Evolutionary conservation across 2,888 invertebrate genomes (phyloP).

Genomic region (Tetragonula carbonaria): DNA sequence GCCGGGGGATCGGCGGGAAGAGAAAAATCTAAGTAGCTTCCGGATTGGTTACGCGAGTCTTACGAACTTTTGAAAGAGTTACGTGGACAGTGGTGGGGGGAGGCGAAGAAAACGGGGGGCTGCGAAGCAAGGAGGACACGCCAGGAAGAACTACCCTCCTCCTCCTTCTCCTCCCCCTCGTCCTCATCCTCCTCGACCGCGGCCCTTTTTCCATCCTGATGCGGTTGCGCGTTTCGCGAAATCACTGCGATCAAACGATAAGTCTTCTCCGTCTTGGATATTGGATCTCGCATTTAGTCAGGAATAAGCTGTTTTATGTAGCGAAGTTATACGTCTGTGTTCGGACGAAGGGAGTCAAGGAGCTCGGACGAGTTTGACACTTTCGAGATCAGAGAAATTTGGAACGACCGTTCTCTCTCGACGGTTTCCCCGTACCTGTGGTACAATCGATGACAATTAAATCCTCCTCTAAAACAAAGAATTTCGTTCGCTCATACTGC

Average conservation of each 20-base stretch:
- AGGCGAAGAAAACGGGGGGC: conserved; percentile 45
- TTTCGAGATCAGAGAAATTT: no score
- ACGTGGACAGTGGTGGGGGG: conserved; percentile 57
- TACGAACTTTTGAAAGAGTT: conserved; percentile 70
- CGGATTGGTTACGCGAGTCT: conserved; percentile 76
- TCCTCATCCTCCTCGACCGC: conserved; percentile 16
- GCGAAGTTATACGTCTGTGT: no score
- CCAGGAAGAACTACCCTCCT: conserved; percentile 49
- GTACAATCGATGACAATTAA: no score
- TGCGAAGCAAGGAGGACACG: conserved; percentile 49
- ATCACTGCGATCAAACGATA: conserved; percentile 59
- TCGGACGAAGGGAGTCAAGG: background rate
- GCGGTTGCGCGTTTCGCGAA: conserved; percentile 64
- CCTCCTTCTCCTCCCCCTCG: no score
- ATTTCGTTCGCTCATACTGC: no score
- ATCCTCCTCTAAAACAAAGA: no score
- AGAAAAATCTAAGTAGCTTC: conserved; percentile 77
- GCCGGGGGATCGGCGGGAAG: conserved; percentile 58
- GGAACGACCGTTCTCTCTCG: no score
- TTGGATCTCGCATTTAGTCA: conserved; percentile 36
- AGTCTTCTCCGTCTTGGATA: conserved; percentile 37
- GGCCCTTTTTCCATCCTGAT: conserved; percentile 51
- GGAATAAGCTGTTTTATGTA: background rate
- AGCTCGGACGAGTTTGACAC: no score
- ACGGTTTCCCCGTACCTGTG: no score